Evolutionary conservation across 2,888 invertebrate species (phyloP).

Genomic region (Stegana nigrithorax): DNA sequence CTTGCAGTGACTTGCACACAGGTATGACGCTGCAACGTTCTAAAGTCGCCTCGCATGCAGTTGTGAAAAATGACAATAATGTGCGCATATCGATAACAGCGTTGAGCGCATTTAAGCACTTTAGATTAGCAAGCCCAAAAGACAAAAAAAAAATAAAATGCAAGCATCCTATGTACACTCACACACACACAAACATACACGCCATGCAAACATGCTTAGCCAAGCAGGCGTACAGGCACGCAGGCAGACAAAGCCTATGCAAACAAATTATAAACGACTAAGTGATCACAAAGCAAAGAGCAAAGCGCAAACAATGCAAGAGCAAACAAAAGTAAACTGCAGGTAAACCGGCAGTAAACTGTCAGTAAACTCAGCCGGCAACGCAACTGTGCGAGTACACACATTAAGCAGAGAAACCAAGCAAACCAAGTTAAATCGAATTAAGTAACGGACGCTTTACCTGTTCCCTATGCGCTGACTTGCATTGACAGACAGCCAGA

Average conservation of each 20-base stretch:
- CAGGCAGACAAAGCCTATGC: slow-evolving; percentile 23
- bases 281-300: slow-evolving; percentile 32
- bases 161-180: too few species aligned
- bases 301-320: not conserved
- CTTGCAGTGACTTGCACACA: too few species aligned
- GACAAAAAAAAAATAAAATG: too few species aligned
- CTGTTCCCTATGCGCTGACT: too few species aligned
- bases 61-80: slow-evolving; percentile 18
- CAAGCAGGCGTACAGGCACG: not conserved
- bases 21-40: too few species aligned
- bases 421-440: slow-evolving; percentile 33
- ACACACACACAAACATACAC: slow-evolving; percentile 14
- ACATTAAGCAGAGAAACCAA: not conserved
- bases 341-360: not conserved
- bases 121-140: slow-evolving; percentile 38
- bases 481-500: not conserved
- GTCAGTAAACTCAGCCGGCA: not conserved
- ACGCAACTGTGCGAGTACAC: slow-evolving; percentile 9
- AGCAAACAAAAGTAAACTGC: not conserved
- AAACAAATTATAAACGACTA: slow-evolving; percentile 35
- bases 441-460: slow-evolving; percentile 9
- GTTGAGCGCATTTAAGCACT: slow-evolving; percentile 43
- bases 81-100: slow-evolving; percentile 26
- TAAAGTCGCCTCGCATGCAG: slow-evolving; percentile 2
- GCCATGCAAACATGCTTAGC: too few species aligned